These are phyloP conservation scores for Callaeas wilsoni DNA, from an alignment of 2,113 vertebrate genomes.

Conservation along the genomic window DNA sequence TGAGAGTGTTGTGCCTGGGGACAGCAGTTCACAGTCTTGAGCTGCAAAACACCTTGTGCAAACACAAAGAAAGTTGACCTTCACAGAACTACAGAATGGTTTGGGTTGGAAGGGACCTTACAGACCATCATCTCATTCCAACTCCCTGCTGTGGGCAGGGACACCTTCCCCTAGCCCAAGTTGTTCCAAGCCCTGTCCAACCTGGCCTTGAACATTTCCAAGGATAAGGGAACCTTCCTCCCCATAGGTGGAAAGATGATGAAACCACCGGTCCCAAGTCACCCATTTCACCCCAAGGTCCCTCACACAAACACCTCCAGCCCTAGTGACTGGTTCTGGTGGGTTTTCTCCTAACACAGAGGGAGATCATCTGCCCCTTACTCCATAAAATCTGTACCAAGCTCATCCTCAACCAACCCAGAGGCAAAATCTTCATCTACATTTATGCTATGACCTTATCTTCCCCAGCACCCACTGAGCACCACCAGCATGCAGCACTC, in stretches of 20 bases:
- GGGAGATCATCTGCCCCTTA: not conserved
- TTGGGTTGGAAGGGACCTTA: not conserved
- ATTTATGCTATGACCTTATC: not conserved
- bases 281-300: not conserved
- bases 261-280: not conserved
- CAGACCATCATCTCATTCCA: not conserved
- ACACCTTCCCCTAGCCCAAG: not conserved
- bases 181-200: not conserved
- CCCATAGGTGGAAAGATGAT: not conserved
- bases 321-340: not conserved
- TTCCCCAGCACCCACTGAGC: not conserved
- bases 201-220: not conserved
- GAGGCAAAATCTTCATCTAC: not conserved
- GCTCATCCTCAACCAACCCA: not conserved
- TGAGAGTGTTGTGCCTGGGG: not conserved
- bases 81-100: not conserved
- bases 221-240: not conserved
- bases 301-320: not conserved
- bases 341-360: rapidly evolving
- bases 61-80: not conserved
- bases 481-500: not conserved
- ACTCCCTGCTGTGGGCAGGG: not conserved
- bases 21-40: not conserved
- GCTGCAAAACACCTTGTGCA: not conserved
- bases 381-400: not conserved